phyloP scores from a whole-genome alignment of 2,797 vertebrate genomes.

The Trachurus trachurus region DNA sequence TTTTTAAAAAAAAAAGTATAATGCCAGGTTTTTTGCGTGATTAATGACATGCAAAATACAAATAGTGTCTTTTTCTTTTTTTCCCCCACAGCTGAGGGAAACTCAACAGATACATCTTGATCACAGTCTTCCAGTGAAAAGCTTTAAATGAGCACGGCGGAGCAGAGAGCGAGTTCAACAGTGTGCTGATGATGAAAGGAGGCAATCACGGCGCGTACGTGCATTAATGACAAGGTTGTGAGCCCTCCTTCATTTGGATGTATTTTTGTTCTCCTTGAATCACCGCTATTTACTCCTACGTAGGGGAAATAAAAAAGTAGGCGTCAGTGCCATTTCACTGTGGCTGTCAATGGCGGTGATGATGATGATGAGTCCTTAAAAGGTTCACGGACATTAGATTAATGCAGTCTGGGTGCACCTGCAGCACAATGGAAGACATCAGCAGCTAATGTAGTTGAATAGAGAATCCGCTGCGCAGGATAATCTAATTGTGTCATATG shows the following conservation, averaged over 20 bases:
- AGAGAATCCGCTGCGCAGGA: not conserved
- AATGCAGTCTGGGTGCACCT: constrained; percentile 16
- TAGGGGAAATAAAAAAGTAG: constrained; percentile 20
- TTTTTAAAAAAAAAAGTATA: constrained; percentile 36
- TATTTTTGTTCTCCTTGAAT: constrained; percentile 50
- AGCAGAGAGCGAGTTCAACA: constrained; percentile 28
- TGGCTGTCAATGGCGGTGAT: constrained; percentile 26
- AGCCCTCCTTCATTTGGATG: constrained; percentile 40
- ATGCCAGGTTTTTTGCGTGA: constrained; percentile 35
- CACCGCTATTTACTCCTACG: constrained; percentile 48
- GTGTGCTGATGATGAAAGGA: constrained; percentile 70
- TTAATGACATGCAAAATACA: constrained; percentile 51
- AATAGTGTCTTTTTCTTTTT: not conserved
- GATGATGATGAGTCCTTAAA: constrained; percentile 29
- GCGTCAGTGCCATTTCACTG: constrained; percentile 38
- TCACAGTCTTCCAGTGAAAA: constrained; percentile 61
- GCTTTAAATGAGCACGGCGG: constrained; percentile 52
- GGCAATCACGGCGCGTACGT: constrained; percentile 57
- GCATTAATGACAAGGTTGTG: constrained; percentile 55
- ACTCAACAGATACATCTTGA: constrained; percentile 57
- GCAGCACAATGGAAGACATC: constrained; percentile 21
- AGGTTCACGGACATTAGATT: constrained; percentile 27
- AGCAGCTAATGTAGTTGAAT: constrained; percentile 1
- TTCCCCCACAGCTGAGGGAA: constrained; percentile 6
- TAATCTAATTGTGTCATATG: not conserved